Conservation (phyloP, 1,140 invertebrate species). For the Drosophila neocordata region DNA sequence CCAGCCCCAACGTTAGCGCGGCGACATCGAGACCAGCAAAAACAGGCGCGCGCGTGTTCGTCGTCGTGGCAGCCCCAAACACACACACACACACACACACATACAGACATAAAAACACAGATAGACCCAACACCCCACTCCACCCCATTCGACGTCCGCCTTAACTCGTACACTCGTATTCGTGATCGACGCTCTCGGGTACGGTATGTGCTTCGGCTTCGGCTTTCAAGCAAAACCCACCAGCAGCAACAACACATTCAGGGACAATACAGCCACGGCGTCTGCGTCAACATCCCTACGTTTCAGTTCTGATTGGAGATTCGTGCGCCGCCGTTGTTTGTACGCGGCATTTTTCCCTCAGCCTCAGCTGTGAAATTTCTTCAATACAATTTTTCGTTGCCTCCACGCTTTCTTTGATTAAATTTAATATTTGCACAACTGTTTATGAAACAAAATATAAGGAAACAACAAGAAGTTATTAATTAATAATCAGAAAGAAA, state of each 20-base stretch:
- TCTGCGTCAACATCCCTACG: slow-evolving; percentile 70
- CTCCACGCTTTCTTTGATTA: slow-evolving; percentile 41
- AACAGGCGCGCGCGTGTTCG: slow-evolving; percentile 65
- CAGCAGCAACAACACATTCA: slow-evolving; percentile 54
- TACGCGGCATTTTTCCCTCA: slow-evolving; percentile 68
- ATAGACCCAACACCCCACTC: slow-evolving; percentile 18
- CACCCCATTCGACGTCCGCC: slow-evolving; percentile 51
- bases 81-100: slow-evolving; percentile 23
- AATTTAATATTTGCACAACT: slow-evolving; percentile 23
- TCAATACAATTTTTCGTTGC: slow-evolving; percentile 58
- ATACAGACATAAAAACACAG: slow-evolving; percentile 6
- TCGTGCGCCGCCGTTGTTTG: slow-evolving; percentile 70
- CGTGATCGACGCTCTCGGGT: slow-evolving; percentile 50
- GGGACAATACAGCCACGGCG: slow-evolving; percentile 73
- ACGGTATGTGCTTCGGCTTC: slow-evolving; percentile 30
- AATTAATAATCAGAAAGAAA: slow-evolving; percentile 41
- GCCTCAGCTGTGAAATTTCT: slow-evolving; percentile 69
- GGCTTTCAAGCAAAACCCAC: slow-evolving; percentile 14
- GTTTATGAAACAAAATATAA: slow-evolving; percentile 28
- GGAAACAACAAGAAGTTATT: slow-evolving; percentile 27
- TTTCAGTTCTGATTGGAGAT: slow-evolving; percentile 80
- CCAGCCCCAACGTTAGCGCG: slow-evolving; percentile 31
- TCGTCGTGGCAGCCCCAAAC: slow-evolving; percentile 55
- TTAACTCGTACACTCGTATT: slow-evolving; percentile 39
- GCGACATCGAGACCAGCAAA: slow-evolving; percentile 59